phyloP scores from a whole-genome alignment of 1,140 invertebrate species.

The Drosophila nannoptera region DNA sequence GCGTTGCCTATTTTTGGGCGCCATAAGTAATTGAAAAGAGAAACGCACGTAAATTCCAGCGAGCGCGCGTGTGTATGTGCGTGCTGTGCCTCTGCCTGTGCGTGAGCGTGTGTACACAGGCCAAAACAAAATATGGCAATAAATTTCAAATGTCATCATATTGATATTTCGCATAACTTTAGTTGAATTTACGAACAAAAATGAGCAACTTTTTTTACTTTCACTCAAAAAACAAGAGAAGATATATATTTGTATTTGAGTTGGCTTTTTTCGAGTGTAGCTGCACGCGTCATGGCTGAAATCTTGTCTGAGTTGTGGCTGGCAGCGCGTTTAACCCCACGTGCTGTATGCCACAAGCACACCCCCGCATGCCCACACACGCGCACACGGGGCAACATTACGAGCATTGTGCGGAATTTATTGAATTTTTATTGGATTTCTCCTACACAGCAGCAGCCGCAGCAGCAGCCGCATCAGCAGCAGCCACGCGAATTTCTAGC shows the following conservation, averaged over 20 bases:
- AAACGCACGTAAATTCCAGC: conserved; percentile 15
- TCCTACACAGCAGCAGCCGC: conserved; percentile 35
- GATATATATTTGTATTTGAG: not conserved
- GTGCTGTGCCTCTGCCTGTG: not conserved
- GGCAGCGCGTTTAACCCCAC: conserved; percentile 39
- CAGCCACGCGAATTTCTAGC: conserved; percentile 22
- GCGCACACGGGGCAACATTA: conserved; percentile 31
- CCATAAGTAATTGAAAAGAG: conserved; percentile 48
- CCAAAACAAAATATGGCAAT: not conserved
- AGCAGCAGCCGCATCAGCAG: conserved; percentile 20
- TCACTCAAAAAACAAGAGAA: too few relatives aligned
- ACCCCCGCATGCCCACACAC: conserved; percentile 19
- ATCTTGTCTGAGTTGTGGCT: conserved; percentile 33
- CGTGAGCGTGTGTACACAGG: conserved; percentile 2
- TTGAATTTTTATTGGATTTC: conserved; percentile 78
- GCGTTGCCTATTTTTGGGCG: conserved; percentile 66
- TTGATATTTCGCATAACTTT: not conserved
- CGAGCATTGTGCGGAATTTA: conserved; percentile 68
- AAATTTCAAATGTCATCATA: not conserved
- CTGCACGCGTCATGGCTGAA: conserved; percentile 20
- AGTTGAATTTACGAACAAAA: not conserved
- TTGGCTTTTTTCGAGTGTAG: not conserved
- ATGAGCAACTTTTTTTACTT: not conserved
- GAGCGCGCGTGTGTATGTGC: not conserved
- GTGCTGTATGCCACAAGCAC: conserved; percentile 25